phyloP scores from a whole-genome alignment of 2,888 invertebrate species.

The Heliconius ismenius region DNA sequence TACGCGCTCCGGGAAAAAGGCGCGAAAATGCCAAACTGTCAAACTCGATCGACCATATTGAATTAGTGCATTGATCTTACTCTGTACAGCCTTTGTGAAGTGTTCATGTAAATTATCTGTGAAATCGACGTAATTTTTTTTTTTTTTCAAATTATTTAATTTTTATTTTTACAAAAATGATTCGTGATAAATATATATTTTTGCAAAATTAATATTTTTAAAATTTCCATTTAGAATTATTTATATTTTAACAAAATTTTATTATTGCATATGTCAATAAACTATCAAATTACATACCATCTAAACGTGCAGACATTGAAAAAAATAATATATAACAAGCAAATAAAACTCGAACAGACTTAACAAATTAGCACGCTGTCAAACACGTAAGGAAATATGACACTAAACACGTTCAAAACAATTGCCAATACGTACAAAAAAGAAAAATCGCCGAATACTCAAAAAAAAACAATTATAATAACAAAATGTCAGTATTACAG shows the following conservation, averaged over 20 bases:
- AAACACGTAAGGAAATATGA: slow-evolving; percentile 40
- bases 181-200: neutral
- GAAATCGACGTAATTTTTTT: slow-evolving; percentile 31
- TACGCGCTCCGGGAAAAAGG: slow-evolving; percentile 72
- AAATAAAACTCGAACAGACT: slow-evolving; percentile 39
- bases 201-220: neutral
- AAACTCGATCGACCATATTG: slow-evolving; percentile 57
- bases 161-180: neutral
- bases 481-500: neutral
- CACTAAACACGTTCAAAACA: slow-evolving; percentile 28
- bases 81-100: slow-evolving; percentile 50
- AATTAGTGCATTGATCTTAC: slow-evolving; percentile 48
- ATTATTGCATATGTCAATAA: neutral
- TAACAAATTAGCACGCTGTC: slow-evolving; percentile 44
- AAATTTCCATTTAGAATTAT: neutral
- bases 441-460: neutral
- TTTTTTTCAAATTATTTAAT: slow-evolving; percentile 11
- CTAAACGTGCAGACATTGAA: slow-evolving; percentile 1
- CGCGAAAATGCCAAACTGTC: slow-evolving; percentile 78
- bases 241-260: too few relatives aligned
- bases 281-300: neutral
- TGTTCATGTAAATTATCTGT: slow-evolving; percentile 45
- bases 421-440: neutral
- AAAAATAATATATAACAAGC: slow-evolving; percentile 30
- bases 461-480: neutral